A percentile compares a stretch with the other conserved stretches of the same genome.
phyloP scores from a whole-genome alignment of 53 echinoderm and acorn worm genomes.

The Holothuria leucospilota region DNA sequence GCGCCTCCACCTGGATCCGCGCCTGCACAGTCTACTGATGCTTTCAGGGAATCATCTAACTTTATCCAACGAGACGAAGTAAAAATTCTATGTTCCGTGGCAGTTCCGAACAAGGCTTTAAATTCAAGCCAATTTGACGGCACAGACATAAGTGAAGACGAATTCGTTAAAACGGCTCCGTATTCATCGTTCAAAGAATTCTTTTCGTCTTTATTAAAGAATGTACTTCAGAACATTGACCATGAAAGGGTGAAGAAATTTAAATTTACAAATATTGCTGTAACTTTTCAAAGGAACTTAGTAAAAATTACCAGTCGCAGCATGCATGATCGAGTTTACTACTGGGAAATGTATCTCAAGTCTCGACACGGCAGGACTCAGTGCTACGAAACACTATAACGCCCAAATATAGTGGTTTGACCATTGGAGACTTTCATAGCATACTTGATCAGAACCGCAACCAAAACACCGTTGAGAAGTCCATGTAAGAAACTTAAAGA shows the following conservation, averaged over 20 bases:
- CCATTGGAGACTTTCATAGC: neutral
- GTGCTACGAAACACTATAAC: neutral
- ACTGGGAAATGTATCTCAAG: conserved; percentile 12
- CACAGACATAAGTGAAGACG: neutral
- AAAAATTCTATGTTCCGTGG: too few species aligned
- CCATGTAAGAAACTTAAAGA: neutral
- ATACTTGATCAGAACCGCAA: neutral
- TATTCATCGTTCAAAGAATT: neutral
- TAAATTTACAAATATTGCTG: neutral
- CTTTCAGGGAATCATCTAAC: neutral
- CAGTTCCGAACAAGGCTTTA: too few species aligned
- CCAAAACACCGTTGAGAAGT: conserved; percentile 3
- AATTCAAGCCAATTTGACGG: too few species aligned
- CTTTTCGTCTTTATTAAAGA: neutral
- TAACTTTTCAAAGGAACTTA: neutral
- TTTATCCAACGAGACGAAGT: neutral
- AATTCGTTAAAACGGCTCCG: neutral
- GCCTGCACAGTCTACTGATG: neutral
- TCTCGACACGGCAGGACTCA: conserved; percentile 1
- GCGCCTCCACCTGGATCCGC: too few species aligned
- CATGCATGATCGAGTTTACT: conserved; percentile 11
- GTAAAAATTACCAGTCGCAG: neutral
- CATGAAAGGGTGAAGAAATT: neutral
- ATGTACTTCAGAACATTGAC: neutral
- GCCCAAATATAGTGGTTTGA: neutral